Evolutionary conservation across 2,888 invertebrate genomes (phyloP), one percentile per base, ranked within the genome.

Genomic region (Netelia inedita): DNA sequence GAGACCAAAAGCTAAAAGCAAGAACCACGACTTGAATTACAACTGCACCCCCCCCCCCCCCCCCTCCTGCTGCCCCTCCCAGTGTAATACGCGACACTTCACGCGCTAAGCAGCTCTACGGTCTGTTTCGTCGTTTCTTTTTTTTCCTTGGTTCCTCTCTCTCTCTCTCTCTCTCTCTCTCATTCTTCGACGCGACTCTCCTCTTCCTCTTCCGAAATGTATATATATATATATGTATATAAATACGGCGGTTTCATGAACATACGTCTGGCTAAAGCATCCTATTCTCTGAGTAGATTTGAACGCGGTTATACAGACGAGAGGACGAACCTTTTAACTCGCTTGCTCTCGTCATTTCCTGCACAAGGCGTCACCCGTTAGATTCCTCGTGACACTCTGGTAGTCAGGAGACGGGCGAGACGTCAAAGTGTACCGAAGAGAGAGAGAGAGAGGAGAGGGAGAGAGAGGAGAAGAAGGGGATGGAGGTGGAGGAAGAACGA

Each of bases 51-150:
- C 87, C 50, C 66, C 46, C 41, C 35, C 41, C 35, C 46, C 46
- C 35, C 46, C 46, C n/a, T n/a, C n/a, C n/a, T n/a, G n/a, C n/a
- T n/a, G n/a, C 66, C 46, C 41, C 35, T 35, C 35, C 46, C 46
- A 59, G 75, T 73, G 68, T 65, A 87, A 91, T 90, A 90, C 90
- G 91, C 90, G 91, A 92, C 92, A 92, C 92, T 92, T 91, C 88
- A 90, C 90, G 90, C 90, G 86, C 89, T 86, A 89, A 91, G 91
- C 90, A 91, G 89, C 89, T 90, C 90, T 88, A 90, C 90, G 92
- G 88, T 92, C 92, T 90, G 92, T 91, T 92, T 92, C 92, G 82
- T 79, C 73, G 50, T 59, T 59, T 66, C 69, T 80, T 80, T 84
- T 86, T 79, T 73, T 72, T 41, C 46, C 19, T 63, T 28, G 16